Base-by-base conservation (phyloP, 2,888 invertebrate species). In the Cancer borealis region DNA sequence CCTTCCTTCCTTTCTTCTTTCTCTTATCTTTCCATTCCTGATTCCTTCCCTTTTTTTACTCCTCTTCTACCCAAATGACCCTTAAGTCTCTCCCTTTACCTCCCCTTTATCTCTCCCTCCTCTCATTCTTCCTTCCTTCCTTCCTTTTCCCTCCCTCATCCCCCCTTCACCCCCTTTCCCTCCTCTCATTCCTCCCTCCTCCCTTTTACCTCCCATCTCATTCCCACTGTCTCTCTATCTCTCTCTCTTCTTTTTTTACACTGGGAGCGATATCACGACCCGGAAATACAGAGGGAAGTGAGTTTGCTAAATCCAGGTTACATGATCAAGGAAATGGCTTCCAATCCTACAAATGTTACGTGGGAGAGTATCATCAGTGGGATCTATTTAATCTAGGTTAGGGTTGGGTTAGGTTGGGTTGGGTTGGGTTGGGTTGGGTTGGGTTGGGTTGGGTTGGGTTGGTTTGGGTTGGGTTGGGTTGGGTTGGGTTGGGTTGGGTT, bases 321-420 rank as follows among this genome's bases (percentile, higher is more conserved):
- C 79, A 79, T 79, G 79, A 79, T 79, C 79, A 79, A 30, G 79
- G 26, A 79, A 79, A 79, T 79, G 26, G 79, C 30, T 79, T 30
- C 30, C 79, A 79, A 79, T 79, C 79, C 30, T 79, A 30, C 79
- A 79, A 79, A 79, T 79, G 79, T 12, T 12, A 30, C 79, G 79
- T 8, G 8, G 30, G 79, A 79, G 30, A 26, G 12, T 12, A 21
- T 30, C 12, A 79, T 79, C 79, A 79, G 30, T 79, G 14, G 30
- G 12, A 30, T 12, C 79, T 79, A 79, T 79, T 26, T 21, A 79
- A 79, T 79, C 26, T 21, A 79, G 30, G 1, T 10, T 54, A 39
- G 39, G 39, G 39, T 39, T 39, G 2, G 39, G 39, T 39, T 39
- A 39, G 39, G 39, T 39, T 0, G 2, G 39, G 39, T 39, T 39